phyloP scores from a whole-genome alignment of 1,140 invertebrate species.

The Drosophila varians region DNA sequence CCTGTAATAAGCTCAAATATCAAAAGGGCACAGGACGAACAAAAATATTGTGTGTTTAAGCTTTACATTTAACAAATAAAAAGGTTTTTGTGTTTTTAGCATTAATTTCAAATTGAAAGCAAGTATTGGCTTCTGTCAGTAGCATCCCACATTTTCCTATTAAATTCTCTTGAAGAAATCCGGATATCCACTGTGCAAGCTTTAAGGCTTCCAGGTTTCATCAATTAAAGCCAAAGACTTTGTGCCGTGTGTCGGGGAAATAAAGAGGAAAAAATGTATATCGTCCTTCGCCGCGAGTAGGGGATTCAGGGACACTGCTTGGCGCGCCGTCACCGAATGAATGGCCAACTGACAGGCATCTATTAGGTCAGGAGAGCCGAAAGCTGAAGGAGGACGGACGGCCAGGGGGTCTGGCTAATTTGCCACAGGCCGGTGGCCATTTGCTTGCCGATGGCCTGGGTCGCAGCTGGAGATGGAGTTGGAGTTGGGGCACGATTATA shows the following conservation, averaged over 20 bases:
- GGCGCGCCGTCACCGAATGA: constrained; percentile 46
- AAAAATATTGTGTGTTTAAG: not conserved
- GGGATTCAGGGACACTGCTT: constrained; percentile 35
- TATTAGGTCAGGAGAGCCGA: constrained; percentile 20
- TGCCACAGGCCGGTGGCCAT: constrained; percentile 39
- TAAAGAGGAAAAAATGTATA: constrained; percentile 49
- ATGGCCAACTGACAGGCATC: constrained; percentile 66
- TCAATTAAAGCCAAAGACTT: constrained; percentile 66
- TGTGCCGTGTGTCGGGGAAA: constrained; percentile 36
- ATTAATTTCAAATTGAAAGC: too few relatives aligned
- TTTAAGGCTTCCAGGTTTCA: constrained; percentile 33
- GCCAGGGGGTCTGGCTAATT: constrained; percentile 41
- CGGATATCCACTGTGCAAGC: constrained; percentile 6
- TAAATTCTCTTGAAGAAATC: too few relatives aligned
- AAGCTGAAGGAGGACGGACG: not conserved
- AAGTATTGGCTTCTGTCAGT: too few relatives aligned
- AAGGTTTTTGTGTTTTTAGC: too few relatives aligned
- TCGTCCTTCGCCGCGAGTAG: constrained; percentile 24
- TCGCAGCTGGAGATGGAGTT: constrained; percentile 4
- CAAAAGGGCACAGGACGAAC: not conserved
- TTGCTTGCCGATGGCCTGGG: not conserved
- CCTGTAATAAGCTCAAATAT: constrained; percentile 3
- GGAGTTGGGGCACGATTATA: constrained; percentile 48
- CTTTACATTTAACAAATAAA: too few relatives aligned
- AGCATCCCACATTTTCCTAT: too few relatives aligned